These are phyloP conservation scores for Hystrix cristata DNA, from an alignment of 2,113 vertebrate species.

Conservation along the genomic window DNA sequence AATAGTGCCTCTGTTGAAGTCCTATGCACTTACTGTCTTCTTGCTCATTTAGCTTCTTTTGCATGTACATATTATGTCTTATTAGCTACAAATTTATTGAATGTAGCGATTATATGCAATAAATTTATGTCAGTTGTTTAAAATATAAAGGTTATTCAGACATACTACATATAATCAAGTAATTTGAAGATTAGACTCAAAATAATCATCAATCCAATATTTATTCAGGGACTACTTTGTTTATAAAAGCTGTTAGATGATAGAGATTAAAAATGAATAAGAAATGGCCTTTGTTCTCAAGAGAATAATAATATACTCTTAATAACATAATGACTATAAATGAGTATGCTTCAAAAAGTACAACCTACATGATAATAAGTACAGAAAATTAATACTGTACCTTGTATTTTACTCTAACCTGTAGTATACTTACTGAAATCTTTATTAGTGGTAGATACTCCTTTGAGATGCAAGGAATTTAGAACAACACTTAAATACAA, in stretches of 20 bases:
- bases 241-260: background rate
- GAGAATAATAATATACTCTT: background rate
- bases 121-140: background rate
- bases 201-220: background rate
- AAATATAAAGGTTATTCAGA: background rate
- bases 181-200: background rate
- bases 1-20: background rate
- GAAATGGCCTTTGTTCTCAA: background rate
- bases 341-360: background rate
- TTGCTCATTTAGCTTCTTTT: background rate
- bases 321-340: background rate
- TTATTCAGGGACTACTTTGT: background rate
- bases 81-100: background rate
- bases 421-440: background rate
- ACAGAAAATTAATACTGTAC: background rate
- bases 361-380: background rate
- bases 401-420: background rate
- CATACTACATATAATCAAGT: background rate
- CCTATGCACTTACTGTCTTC: background rate
- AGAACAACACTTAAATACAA: slow-evolving; percentile 5
- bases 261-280: background rate
- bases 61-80: background rate
- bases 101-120: background rate
- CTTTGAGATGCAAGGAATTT: background rate
- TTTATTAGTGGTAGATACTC: background rate